phyloP scores from a whole-genome alignment of 2,113 vertebrate species.

The Silurus asotus region DNA sequence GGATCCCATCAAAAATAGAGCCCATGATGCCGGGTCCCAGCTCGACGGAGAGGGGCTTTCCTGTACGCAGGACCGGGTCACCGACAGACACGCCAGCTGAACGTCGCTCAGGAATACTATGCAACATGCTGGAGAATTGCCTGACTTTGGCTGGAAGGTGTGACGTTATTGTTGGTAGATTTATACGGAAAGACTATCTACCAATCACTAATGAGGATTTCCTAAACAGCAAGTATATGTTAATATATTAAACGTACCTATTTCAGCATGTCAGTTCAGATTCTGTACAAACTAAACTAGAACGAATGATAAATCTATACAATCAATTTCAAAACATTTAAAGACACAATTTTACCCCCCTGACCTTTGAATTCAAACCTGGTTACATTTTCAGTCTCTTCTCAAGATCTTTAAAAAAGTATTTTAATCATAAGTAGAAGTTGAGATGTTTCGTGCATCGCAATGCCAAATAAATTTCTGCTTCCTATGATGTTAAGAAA shows the following conservation, averaged over 20 bases:
- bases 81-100: conserved; percentile 94
- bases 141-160: neutral
- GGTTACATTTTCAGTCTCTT: no score
- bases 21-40: conserved; percentile 97
- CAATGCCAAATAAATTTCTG: no score
- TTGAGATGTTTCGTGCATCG: no score
- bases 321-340: no score
- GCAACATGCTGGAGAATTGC: neutral
- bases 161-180: neutral
- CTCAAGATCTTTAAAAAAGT: neutral
- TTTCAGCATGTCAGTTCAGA: no score
- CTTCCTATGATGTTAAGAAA: no score
- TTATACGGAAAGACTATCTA: neutral
- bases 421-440: neutral
- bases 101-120: conserved; percentile 78
- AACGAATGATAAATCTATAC: no score
- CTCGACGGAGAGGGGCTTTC: conserved; percentile 95
- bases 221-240: neutral
- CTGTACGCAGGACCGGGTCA: conserved; percentile 94
- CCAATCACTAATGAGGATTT: no score
- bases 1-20: conserved; percentile 98
- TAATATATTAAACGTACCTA: neutral
- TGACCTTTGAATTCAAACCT: no score
- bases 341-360: no score
- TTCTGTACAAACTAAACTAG: no score